Evolutionary conservation across 2,888 invertebrate species (phyloP).

Genomic region (Nephrotoma appendiculata): DNA sequence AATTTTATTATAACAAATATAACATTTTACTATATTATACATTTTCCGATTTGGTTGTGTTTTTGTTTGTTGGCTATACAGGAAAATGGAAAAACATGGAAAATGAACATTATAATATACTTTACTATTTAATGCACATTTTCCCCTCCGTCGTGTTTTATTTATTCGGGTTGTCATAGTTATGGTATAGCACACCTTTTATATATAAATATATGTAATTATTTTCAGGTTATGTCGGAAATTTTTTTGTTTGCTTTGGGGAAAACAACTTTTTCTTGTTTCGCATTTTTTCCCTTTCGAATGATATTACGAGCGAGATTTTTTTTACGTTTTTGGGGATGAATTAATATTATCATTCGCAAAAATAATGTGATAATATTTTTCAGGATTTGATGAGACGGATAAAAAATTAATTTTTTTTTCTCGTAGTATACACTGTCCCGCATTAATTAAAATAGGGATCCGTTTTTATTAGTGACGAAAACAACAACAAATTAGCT

Average conservation of each 20-base stretch:
- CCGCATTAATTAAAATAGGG: not conserved
- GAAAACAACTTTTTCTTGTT: not conserved
- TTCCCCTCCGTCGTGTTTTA: not conserved
- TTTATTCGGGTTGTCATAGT: not conserved
- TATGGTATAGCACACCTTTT: not conserved
- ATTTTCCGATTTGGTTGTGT: not conserved
- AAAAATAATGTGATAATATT: not conserved
- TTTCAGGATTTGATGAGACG: not conserved
- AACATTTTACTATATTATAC: not conserved
- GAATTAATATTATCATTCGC: not conserved
- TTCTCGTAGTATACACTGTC: not conserved
- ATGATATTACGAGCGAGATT: not conserved
- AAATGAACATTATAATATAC: not conserved
- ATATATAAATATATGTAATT: not conserved
- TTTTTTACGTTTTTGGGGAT: not conserved
- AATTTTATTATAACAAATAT: not conserved
- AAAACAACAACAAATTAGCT: not conserved
- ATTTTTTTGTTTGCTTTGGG: not conserved
- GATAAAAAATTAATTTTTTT: not conserved
- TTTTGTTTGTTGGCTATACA: not conserved
- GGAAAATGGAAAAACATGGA: not conserved
- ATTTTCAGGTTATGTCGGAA: not conserved
- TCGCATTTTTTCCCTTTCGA: no score
- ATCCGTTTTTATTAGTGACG: not conserved
- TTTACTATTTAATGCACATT: not conserved